Evolutionary conservation across 2,888 invertebrate species (phyloP).

Genomic region (Leptinotarsa juncta): DNA sequence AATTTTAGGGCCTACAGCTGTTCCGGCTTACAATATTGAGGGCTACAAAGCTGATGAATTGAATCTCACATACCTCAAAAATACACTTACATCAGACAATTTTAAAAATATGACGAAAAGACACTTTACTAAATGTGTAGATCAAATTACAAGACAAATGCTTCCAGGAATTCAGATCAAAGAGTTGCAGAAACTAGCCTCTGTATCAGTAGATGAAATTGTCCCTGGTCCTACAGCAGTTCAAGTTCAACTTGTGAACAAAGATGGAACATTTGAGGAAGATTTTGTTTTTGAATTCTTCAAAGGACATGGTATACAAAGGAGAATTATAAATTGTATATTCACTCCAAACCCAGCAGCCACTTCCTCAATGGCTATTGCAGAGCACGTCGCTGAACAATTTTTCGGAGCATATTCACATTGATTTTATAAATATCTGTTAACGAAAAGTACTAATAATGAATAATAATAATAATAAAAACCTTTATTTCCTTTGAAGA

Average conservation of each 20-base stretch:
- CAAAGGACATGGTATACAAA: slow-evolving; percentile 76
- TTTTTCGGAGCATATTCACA: slow-evolving; percentile 35
- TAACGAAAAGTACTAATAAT: background rate
- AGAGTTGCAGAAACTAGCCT: slow-evolving; percentile 47
- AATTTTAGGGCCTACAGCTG: slow-evolving; percentile 95
- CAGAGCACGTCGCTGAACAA: slow-evolving; percentile 76
- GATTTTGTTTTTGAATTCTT: slow-evolving; percentile 92
- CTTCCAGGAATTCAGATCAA: slow-evolving; percentile 71
- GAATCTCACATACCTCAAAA: slow-evolving; percentile 75
- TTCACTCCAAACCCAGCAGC: slow-evolving; percentile 97
- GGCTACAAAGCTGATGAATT: slow-evolving; percentile 77
- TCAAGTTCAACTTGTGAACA: slow-evolving; percentile 90
- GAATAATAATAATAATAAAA: background rate
- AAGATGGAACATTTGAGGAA: slow-evolving; percentile 87
- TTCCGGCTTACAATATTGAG: slow-evolving; percentile 90
- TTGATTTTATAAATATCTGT: background rate
- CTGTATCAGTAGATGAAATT: slow-evolving; percentile 34
- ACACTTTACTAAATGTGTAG: slow-evolving; percentile 81
- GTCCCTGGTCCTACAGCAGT: slow-evolving; percentile 86
- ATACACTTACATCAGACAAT: slow-evolving; percentile 76
- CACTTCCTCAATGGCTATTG: slow-evolving; percentile 94
- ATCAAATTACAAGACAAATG: slow-evolving; percentile 83
- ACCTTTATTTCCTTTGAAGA: background rate
- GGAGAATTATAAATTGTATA: slow-evolving; percentile 87
- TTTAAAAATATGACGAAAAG: slow-evolving; percentile 84